Evolutionary conservation across 2,888 invertebrate genomes (phyloP).

Genomic region (Harmothoe impar): DNA sequence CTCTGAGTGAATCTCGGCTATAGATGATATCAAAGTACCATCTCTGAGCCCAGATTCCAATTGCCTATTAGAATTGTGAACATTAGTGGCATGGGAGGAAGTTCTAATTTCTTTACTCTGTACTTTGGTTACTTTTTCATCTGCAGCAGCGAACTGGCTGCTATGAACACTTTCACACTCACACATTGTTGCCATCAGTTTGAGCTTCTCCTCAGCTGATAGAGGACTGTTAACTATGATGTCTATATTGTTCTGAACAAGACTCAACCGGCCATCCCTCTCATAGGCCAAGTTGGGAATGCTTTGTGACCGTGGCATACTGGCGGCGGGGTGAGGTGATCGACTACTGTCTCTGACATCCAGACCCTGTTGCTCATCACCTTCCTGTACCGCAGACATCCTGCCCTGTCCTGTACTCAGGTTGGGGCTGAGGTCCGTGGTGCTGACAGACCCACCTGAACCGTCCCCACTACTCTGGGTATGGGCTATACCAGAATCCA

Average conservation of each 20-base stretch:
- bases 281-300: slow-evolving; percentile 22
- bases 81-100: not conserved
- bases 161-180: slow-evolving; percentile 50
- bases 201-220: slow-evolving; percentile 59
- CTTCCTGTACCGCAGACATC: not conserved
- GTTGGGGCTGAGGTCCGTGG: slow-evolving; percentile 23
- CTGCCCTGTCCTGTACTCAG: slow-evolving; percentile 3
- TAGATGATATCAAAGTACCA: not conserved
- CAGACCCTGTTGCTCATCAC: not conserved
- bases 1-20: not conserved
- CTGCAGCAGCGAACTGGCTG: not conserved
- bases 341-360: not conserved
- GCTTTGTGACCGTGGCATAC: not conserved
- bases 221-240: slow-evolving; percentile 50
- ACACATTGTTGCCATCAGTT: slow-evolving; percentile 65
- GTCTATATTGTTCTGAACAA: slow-evolving; percentile 60
- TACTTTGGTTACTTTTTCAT: not conserved
- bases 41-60: not conserved
- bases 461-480: slow-evolving; percentile 31
- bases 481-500: slow-evolving; percentile 46
- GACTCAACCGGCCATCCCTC: not conserved
- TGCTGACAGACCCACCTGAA: slow-evolving; percentile 40
- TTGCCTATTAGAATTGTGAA: not conserved
- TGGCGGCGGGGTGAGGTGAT: not conserved
- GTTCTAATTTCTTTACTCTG: not conserved